Percentiles rank a stretch among this genome's conserved stretches.
phyloP scores from a whole-genome alignment of 1,140 invertebrate genomes.

The Meteorus sp. region DNA sequence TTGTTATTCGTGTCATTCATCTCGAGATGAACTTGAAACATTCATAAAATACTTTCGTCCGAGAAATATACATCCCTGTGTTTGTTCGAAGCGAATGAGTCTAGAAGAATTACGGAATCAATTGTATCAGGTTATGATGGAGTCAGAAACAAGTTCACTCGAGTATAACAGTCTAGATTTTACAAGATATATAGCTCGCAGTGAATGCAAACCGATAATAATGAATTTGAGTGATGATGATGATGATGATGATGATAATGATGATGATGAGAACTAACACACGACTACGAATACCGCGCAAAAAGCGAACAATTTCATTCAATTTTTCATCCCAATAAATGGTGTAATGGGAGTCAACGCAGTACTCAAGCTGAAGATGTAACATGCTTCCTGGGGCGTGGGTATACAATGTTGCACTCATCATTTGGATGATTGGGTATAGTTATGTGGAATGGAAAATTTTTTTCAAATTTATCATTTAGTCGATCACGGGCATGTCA shows the following conservation, averaged over 20 bases:
- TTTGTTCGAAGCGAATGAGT: slow-evolving; percentile 37
- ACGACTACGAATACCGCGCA: background rate
- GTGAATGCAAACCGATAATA: slow-evolving; percentile 30
- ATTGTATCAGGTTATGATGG: slow-evolving; percentile 33
- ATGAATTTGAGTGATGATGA: slow-evolving; percentile 37
- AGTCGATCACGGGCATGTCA: too few relatives aligned
- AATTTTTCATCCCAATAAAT: background rate
- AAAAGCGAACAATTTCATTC: background rate
- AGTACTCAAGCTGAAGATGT: too few relatives aligned
- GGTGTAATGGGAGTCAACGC: too few relatives aligned
- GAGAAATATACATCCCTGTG: slow-evolving; percentile 59
- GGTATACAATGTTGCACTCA: too few relatives aligned
- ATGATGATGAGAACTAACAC: slow-evolving; percentile 14
- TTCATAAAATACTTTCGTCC: slow-evolving; percentile 63
- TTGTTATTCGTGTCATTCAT: slow-evolving; percentile 69
- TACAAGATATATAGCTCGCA: slow-evolving; percentile 19
- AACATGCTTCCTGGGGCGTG: too few relatives aligned
- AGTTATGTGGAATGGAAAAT: too few relatives aligned
- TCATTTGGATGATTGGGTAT: too few relatives aligned
- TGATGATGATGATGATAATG: slow-evolving; percentile 37
- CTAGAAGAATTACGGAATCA: slow-evolving; percentile 14
- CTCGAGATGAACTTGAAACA: slow-evolving; percentile 60
- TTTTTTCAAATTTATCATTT: too few relatives aligned
- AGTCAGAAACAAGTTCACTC: slow-evolving; percentile 1
- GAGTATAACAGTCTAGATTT: slow-evolving; percentile 22